A percentile compares a stretch with the other conserved stretches of the same genome.
phyloP scores from a whole-genome alignment of 1,140 invertebrate genomes.

The Drusus annulatus region DNA sequence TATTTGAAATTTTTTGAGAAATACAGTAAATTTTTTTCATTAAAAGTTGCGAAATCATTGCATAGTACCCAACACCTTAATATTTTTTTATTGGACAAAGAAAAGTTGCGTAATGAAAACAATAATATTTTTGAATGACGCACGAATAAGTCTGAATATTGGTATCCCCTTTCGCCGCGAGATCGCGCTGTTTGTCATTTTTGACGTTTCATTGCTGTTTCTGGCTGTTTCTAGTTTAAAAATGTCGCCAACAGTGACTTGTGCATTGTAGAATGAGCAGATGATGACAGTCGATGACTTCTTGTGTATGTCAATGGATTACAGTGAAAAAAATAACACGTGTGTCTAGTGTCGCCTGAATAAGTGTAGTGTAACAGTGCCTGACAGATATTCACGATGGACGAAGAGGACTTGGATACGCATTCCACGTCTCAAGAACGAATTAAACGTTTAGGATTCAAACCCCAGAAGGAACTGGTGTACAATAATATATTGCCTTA shows the following conservation, averaged over 20 bases:
- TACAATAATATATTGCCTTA: constrained; percentile 81
- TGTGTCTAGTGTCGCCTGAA: constrained; percentile 35
- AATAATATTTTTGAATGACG: constrained; percentile 33
- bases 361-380: constrained; percentile 26
- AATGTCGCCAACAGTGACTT: constrained; percentile 51
- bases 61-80: too few relatives aligned
- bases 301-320: constrained; percentile 30
- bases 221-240: constrained; percentile 42
- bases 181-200: constrained; percentile 32
- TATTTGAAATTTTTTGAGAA: too few relatives aligned
- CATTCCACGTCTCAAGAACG: constrained; percentile 36
- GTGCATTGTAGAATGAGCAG: constrained; percentile 48
- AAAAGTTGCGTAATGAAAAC: constrained; percentile 19
- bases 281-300: constrained; percentile 47
- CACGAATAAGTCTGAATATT: constrained; percentile 11
- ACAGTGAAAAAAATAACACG: constrained; percentile 7
- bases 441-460: constrained; percentile 47
- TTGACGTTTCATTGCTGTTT: constrained; percentile 47
- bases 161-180: constrained; percentile 3
- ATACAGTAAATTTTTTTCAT: too few relatives aligned
- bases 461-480: constrained; percentile 76
- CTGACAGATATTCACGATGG: constrained; percentile 34
- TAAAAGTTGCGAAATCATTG: too few relatives aligned
- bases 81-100: too few relatives aligned
- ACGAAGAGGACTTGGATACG: constrained; percentile 42